A percentile compares a stretch with the other conserved stretches of the same genome.
Conservation (phyloP, 2,888 invertebrate genomes). For the Eretmocerus hayati region DNA sequence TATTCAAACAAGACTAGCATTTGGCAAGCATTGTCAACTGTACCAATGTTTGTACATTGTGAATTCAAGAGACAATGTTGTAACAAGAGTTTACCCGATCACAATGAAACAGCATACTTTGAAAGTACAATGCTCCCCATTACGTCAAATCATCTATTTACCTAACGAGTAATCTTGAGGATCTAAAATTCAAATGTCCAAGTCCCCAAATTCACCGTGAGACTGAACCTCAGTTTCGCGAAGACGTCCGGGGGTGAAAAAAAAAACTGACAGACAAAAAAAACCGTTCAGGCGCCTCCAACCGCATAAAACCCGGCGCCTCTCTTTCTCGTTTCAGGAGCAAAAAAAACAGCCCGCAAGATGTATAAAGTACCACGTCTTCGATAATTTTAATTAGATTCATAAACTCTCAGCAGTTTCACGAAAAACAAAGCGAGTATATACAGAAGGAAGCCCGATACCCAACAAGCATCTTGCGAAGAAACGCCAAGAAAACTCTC, state of each 20-base stretch:
- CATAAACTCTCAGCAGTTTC: slow-evolving; percentile 15
- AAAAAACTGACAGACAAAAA: neutral
- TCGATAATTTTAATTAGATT: slow-evolving; percentile 24
- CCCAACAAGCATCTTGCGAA: too few relatives aligned
- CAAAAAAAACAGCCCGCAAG: slow-evolving; percentile 20
- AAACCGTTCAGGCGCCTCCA: neutral
- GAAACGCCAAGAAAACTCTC: too few relatives aligned
- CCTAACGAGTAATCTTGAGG: slow-evolving; percentile 11
- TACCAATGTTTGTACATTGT: too few relatives aligned
- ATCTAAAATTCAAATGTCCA: slow-evolving; percentile 19
- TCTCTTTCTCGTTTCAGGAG: too few relatives aligned
- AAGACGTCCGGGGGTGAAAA: neutral
- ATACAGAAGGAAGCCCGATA: too few relatives aligned
- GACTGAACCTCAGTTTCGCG: too few relatives aligned
- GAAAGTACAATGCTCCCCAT: slow-evolving; percentile 2
- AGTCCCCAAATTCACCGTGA: slow-evolving; percentile 18
- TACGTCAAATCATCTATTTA: slow-evolving; percentile 13
- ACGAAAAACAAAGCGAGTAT: slow-evolving; percentile 6
- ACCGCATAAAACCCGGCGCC: too few relatives aligned
- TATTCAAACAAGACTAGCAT: too few relatives aligned
- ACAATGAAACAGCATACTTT: too few relatives aligned
- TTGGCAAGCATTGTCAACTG: too few relatives aligned
- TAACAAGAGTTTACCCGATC: too few relatives aligned
- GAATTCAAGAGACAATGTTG: too few relatives aligned
- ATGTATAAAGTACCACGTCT: slow-evolving; percentile 18